phyloP scores from a whole-genome alignment of 2,888 invertebrate species.

The Spodoptera picta region DNA sequence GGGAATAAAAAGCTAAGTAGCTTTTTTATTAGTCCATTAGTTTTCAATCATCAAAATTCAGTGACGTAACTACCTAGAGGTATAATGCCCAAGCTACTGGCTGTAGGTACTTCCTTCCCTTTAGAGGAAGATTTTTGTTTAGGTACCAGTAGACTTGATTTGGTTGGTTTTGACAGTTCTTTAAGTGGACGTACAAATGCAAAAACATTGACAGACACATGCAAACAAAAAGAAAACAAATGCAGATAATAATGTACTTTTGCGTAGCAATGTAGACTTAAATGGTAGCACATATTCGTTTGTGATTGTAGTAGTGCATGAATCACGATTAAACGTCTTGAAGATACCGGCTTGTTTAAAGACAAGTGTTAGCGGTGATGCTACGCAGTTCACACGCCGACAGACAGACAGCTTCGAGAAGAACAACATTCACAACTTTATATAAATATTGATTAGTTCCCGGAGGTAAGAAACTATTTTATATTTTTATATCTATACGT shows the following conservation, averaged over 20 bases:
- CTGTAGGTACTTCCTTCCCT: too few species aligned
- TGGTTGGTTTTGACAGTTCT: too few species aligned
- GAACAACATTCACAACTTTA: slow-evolving; percentile 36
- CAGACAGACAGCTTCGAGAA: slow-evolving; percentile 33
- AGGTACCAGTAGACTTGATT: too few species aligned
- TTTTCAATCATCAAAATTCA: too few species aligned
- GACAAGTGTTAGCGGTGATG: slow-evolving; percentile 40
- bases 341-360: slow-evolving; percentile 42
- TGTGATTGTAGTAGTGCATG: slow-evolving; percentile 12
- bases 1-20: neutral
- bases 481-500: too few species aligned
- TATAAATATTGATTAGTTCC: slow-evolving; percentile 39
- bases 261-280: neutral
- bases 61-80: too few species aligned
- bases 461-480: neutral
- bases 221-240: too few species aligned
- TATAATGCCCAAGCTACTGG: too few species aligned
- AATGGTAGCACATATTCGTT: slow-evolving; percentile 4
- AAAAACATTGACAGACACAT: too few species aligned
- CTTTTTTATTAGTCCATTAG: too few species aligned
- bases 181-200: too few species aligned
- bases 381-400: slow-evolving; percentile 34
- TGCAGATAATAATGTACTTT: neutral
- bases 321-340: slow-evolving; percentile 29
- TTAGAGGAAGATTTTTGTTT: too few species aligned